Evolutionary conservation across 2,113 vertebrate species (phyloP).

Genomic region (Tonatia bakeri): DNA sequence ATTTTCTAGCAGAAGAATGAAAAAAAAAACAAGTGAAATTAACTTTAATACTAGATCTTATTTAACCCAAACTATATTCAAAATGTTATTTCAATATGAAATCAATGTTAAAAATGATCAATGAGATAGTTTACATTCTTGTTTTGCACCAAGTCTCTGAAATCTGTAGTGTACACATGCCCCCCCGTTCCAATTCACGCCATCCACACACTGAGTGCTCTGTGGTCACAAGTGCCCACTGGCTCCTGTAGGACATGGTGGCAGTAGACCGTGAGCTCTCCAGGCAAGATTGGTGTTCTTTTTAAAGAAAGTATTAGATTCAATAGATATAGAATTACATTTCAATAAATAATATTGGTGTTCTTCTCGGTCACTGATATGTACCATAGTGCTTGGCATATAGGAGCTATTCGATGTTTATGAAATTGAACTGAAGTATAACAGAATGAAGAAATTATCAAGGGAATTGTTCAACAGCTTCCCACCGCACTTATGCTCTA

Average conservation of each 20-base stretch:
- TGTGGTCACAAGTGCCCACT: not conserved
- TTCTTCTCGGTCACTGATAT: not conserved
- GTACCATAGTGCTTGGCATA: not conserved
- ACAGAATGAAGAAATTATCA: not conserved
- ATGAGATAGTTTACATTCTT: not conserved
- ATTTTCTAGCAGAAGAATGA: not conserved
- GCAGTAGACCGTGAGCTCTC: not conserved
- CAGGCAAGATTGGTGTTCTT: not conserved
- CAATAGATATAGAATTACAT: not conserved
- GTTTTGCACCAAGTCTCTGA: slow-evolving; percentile 26
- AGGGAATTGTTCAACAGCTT: not conserved
- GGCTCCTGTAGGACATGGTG: not conserved
- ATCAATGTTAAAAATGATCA: not conserved
- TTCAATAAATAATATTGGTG: not conserved
- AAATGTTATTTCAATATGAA: not conserved
- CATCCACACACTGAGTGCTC: not conserved
- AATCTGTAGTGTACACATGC: not conserved
- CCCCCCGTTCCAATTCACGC: not conserved
- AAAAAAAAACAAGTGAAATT: not conserved
- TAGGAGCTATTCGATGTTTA: not conserved
- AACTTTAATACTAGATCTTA: not conserved
- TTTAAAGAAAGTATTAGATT: not conserved
- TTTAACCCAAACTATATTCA: not conserved
- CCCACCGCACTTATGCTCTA: not conserved
- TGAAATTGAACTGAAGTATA: not conserved